Evolutionary conservation across 2,113 vertebrate species (phyloP).

Genomic region (Oncorhynchus kisutch): DNA sequence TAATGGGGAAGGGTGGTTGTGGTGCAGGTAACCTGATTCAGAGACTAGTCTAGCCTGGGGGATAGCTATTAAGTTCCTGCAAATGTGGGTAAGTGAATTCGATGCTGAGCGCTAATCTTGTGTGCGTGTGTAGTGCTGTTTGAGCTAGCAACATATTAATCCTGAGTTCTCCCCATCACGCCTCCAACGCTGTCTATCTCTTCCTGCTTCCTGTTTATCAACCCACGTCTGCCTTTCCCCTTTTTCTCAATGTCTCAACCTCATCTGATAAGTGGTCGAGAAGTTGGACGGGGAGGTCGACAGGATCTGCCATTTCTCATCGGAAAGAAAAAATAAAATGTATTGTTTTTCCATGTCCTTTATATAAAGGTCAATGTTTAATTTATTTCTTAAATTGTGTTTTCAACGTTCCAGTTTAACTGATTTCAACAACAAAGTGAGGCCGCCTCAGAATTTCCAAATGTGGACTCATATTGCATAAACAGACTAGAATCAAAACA

Average conservation of each 20-base stretch:
- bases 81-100: background rate
- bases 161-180: conserved; percentile 75
- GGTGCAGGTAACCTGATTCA: background rate
- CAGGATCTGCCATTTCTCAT: conserved; percentile 21
- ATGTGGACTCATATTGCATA: conserved; percentile 44
- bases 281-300: background rate
- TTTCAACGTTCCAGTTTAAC: conserved; percentile 11
- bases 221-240: conserved; percentile 59
- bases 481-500: conserved; percentile 61
- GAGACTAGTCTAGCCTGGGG: background rate
- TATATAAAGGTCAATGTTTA: conserved; percentile 1
- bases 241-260: conserved; percentile 53
- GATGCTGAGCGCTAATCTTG: conserved; percentile 24
- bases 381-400: conserved; percentile 1
- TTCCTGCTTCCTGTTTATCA: conserved; percentile 36
- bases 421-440: conserved; percentile 47
- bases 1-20: background rate
- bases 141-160: conserved; percentile 68
- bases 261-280: conserved; percentile 76
- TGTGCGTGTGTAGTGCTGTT: conserved; percentile 34
- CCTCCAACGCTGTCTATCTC: conserved; percentile 71
- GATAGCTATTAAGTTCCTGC: conserved; percentile 11
- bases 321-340: conserved; percentile 3
- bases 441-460: conserved; percentile 27
- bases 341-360: conserved; percentile 18